Conservation (phyloP, 2,888 invertebrate genomes). For the Zaprionus lineosus region DNA sequence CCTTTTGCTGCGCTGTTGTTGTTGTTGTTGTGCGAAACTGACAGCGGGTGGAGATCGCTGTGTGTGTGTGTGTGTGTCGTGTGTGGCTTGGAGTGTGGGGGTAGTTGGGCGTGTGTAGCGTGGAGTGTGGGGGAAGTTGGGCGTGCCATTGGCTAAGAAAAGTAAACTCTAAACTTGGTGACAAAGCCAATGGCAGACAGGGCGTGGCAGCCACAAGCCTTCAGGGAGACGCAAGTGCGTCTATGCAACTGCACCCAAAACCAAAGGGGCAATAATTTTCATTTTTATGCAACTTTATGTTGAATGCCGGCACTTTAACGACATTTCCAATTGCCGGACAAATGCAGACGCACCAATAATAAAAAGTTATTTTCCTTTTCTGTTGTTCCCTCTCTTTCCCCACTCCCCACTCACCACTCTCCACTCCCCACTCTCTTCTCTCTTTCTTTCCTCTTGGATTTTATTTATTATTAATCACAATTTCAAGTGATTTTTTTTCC, state of each 20-base stretch:
- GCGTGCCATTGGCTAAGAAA: constrained; percentile 51
- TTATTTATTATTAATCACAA: constrained; percentile 59
- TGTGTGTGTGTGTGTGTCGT: no score
- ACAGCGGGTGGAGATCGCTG: no score
- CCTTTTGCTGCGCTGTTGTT: constrained; percentile 1
- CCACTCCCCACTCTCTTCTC: no score
- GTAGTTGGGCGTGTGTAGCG: constrained; percentile 1
- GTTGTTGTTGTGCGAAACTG: constrained; percentile 34
- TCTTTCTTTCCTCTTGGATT: constrained; percentile 27
- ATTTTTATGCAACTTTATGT: constrained; percentile 38
- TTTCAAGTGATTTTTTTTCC: constrained; percentile 58
- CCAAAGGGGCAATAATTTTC: constrained; percentile 24
- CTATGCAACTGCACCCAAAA: constrained; percentile 55
- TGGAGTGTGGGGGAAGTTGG: constrained; percentile 15
- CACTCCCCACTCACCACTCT: no score
- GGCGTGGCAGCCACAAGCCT: constrained; percentile 11
- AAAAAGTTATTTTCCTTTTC: constrained; percentile 18
- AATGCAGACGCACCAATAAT: constrained; percentile 59
- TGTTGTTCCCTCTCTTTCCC: no score
- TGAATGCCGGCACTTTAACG: constrained; percentile 47
- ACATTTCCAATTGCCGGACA: constrained; percentile 55
- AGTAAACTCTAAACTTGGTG: constrained; percentile 52
- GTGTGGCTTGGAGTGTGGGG: neutral
- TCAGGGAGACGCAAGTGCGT: constrained; percentile 29
- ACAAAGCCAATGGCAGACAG: constrained; percentile 46